Evolutionary conservation across 2,797 vertebrate species (phyloP), one percentile per base, ranked within the genome.

Genomic region (Masticophis lateralis): DNA sequence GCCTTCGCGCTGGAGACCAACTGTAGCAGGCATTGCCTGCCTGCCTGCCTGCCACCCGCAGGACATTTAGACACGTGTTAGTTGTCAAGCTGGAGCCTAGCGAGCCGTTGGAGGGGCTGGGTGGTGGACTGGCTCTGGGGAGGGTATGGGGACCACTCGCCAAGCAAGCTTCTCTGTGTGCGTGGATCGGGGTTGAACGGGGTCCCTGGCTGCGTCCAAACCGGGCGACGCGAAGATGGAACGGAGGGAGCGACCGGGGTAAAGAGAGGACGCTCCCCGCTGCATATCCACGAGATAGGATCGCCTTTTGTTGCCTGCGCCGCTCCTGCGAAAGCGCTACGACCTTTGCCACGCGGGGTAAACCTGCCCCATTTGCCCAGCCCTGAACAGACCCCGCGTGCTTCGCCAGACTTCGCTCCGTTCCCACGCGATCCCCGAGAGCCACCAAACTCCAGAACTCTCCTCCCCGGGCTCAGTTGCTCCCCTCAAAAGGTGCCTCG

Each of bases 131-230:
- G 25, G 3, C 47, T 6, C 0, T 1, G 37, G 88, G 14, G 25
- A 47, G 43, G 14, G 2, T 69, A 1, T 18, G 66, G 43, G 55
- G 6, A 22, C 87, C 2, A 12, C 55, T 32, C 2, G 25, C 3
- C 0, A 57, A 43, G 4, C 22, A 0, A 11, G 6, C 22, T 2
- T 1, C 47, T 13, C 9, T 2, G 18, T 0, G 18, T 1, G 3
- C 25, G 43, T 18, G 37, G 28, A 27, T 8, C 28, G 79, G 43
- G 83, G 20, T 13, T 5, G 22, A 53, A 16, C 3, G 2, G 20
- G 63, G 28, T 13, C 83, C 53, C 16, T 51, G 5, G 60, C 25
- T 4, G 25, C 2, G 20, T 20, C 28, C 27, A 43, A 79, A 20
- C 18, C 55, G 18, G 25, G 32, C 28, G 5, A 9, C 53, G 20